A percentile compares a stretch with the other conserved stretches of the same genome.
Evolutionary conservation across 2,113 vertebrate genomes (phyloP).

Genomic region (Gavia stellata): DNA sequence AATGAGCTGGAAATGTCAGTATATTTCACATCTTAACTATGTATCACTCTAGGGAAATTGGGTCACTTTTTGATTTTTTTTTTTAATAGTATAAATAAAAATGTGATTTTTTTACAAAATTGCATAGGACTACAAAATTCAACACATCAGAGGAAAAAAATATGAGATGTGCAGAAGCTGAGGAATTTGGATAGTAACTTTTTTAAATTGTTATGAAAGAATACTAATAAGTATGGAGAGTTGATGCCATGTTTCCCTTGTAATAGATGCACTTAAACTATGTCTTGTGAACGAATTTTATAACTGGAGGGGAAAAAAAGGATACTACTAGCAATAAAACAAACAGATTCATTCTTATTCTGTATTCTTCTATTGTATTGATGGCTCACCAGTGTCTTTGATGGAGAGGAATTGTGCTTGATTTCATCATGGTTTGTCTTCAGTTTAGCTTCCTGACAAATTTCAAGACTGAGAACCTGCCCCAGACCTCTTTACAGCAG

Average conservation of each 20-base stretch:
- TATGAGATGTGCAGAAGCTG: not conserved
- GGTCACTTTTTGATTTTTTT: not conserved
- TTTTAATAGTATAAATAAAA: not conserved
- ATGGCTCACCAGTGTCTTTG: not conserved
- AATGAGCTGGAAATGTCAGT: slow-evolving; percentile 18
- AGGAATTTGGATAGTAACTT: not conserved
- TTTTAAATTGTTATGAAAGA: not conserved
- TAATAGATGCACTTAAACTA: not conserved
- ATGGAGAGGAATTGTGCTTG: not conserved
- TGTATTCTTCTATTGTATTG: not conserved
- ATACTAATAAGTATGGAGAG: not conserved
- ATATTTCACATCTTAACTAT: slow-evolving; percentile 15
- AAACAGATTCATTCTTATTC: not conserved
- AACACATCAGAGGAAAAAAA: not conserved
- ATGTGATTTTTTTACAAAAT: not conserved
- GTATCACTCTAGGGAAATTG: not conserved
- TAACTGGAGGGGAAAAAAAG: not conserved
- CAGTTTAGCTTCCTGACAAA: not conserved
- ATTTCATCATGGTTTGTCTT: not conserved
- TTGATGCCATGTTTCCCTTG: not conserved
- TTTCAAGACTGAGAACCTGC: not conserved
- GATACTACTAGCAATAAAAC: slow-evolving; percentile 30
- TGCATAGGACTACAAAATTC: not conserved
- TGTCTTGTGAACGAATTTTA: not conserved
- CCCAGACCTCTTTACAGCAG: not conserved